Evolutionary conservation across 2,888 invertebrate species (phyloP).

Genomic region (Pterobdella sp.): DNA sequence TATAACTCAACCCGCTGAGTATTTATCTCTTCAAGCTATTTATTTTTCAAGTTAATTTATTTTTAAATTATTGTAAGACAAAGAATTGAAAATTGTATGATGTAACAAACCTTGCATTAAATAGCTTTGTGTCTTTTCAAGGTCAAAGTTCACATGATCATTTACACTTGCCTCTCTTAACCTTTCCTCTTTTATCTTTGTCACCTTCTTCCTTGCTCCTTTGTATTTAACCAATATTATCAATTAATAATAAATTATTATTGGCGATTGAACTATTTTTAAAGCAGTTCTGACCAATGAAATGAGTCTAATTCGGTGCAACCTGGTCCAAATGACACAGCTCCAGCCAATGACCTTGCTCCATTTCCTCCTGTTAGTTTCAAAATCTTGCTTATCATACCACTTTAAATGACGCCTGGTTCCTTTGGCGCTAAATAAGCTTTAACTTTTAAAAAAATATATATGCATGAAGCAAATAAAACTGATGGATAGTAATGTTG

Average conservation of each 20-base stretch:
- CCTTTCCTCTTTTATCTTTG: neutral
- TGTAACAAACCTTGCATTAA: neutral
- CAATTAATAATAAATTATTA: neutral
- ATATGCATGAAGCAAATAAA: no score
- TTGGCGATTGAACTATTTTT: neutral
- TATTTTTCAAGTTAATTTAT: no score
- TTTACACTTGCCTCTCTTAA: neutral
- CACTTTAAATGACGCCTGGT: no score
- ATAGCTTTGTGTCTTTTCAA: neutral
- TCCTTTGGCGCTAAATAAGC: no score
- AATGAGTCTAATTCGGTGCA: constrained; percentile 10
- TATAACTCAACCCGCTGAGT: no score
- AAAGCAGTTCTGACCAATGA: constrained; percentile 11
- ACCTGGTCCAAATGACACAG: constrained; percentile 7
- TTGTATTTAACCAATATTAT: neutral
- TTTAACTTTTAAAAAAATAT: no score
- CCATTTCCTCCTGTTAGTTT: neutral
- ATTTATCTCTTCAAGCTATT: no score
- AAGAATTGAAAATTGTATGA: no score
- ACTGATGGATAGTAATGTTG: no score
- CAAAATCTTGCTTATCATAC: no score
- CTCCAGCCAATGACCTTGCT: neutral
- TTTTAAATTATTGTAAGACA: no score
- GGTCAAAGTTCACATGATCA: neutral
- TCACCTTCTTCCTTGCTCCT: neutral